Percentiles rank a stretch among this genome's conserved stretches.
These are phyloP conservation scores for Pegoplata infirma DNA, from an alignment of 2,888 invertebrate species.

Conservation along the genomic window DNA sequence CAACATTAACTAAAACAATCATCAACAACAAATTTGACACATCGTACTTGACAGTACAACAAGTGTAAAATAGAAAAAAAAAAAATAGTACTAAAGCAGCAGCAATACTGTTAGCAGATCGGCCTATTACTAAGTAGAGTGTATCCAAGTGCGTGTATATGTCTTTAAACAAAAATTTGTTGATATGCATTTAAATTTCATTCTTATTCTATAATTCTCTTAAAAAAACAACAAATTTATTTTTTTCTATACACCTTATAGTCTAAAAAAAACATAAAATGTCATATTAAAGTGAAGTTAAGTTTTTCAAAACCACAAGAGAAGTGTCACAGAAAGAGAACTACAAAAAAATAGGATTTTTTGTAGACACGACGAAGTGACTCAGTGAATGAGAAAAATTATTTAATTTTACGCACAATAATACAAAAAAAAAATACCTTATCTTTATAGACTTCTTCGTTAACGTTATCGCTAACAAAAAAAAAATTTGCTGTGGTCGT, in stretches of 20 bases:
- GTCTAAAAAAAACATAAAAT: neutral
- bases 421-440: slow-evolving; percentile 21
- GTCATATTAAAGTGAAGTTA: neutral
- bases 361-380: neutral
- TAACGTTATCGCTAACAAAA: slow-evolving; percentile 44
- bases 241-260: neutral
- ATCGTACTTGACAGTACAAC: slow-evolving; percentile 39
- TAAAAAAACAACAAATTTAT: neutral
- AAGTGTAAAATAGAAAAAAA: slow-evolving; percentile 14
- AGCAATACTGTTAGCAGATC: neutral
- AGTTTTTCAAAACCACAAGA: neutral
- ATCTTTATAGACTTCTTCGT: slow-evolving; percentile 40
- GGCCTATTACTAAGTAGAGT: no score
- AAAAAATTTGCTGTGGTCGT: slow-evolving; percentile 47
- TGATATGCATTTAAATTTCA: slow-evolving; percentile 31
- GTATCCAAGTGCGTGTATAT: slow-evolving; percentile 8
- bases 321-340: neutral
- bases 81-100: neutral
- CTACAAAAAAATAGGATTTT: neutral
- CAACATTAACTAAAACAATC: neutral
- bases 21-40: slow-evolving; percentile 33
- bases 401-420: slow-evolving; percentile 51
- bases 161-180: neutral
- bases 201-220: neutral
- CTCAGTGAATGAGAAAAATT: slow-evolving; percentile 14